Percentiles rank a stretch among this genome's conserved stretches.
phyloP scores from a whole-genome alignment of 2,113 vertebrate species.

The Leiothrix lutea region DNA sequence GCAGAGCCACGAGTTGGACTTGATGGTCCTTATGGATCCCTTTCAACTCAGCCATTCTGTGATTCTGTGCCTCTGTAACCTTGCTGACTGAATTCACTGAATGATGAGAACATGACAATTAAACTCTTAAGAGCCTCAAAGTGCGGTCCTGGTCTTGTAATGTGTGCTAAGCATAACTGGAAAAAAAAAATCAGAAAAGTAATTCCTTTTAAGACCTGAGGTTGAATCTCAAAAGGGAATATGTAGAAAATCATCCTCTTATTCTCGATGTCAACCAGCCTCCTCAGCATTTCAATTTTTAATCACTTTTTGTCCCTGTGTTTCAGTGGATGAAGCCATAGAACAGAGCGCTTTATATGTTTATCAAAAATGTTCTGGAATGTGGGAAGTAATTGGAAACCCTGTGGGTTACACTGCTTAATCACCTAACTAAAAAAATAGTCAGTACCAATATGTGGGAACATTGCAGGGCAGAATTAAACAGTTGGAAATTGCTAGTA shows the following conservation, averaged over 20 bases:
- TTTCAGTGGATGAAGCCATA: not conserved
- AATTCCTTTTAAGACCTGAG: conserved; percentile 33
- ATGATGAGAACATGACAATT: not conserved
- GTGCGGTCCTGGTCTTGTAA: conserved; percentile 7
- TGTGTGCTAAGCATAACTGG: not conserved
- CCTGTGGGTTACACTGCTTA: not conserved
- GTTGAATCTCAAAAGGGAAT: conserved; percentile 28
- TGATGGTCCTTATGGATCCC: not conserved
- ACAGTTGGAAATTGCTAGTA: not conserved
- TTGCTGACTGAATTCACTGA: not conserved
- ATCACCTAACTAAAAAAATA: not conserved
- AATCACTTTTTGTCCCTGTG: not conserved
- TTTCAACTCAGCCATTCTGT: not conserved
- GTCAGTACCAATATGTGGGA: not conserved
- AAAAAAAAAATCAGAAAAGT: not conserved
- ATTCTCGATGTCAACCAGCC: not conserved
- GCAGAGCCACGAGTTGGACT: not conserved
- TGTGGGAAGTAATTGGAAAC: not conserved
- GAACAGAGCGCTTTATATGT: not conserved
- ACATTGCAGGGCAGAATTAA: not conserved
- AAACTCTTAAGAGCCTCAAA: conserved; percentile 4
- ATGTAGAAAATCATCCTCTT: not conserved
- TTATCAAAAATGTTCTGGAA: not conserved
- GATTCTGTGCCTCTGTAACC: not conserved
- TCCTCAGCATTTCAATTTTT: conserved; percentile 45